Conservation (phyloP, 2,888 invertebrate species). For the Thereva unica region DNA sequence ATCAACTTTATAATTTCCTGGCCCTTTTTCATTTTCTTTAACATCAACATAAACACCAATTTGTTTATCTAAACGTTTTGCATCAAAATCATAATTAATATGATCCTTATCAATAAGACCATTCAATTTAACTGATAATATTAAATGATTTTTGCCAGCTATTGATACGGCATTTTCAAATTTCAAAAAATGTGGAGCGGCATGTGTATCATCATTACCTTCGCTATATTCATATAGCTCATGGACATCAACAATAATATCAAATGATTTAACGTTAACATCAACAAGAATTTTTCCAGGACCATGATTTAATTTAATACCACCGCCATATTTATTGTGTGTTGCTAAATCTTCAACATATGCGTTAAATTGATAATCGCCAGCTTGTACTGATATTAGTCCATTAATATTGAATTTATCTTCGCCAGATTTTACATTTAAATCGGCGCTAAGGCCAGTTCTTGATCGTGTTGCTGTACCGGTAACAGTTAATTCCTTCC, state of each 20-base stretch:
- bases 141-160: neutral
- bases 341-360: constrained; percentile 50
- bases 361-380: constrained; percentile 46
- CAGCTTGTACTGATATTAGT: neutral
- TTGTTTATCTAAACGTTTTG: constrained; percentile 64
- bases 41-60: constrained; percentile 60
- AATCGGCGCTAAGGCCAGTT: constrained; percentile 42
- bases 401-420: constrained; percentile 45
- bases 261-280: constrained; percentile 45
- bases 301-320: constrained; percentile 42
- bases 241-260: constrained; percentile 41
- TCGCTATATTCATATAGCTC: constrained; percentile 17
- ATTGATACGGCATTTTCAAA: constrained; percentile 44
- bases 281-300: constrained; percentile 40
- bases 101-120: constrained; percentile 64
- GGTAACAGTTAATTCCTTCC: constrained; percentile 47
- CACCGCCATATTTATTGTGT: constrained; percentile 48
- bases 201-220: neutral
- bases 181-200: constrained; percentile 13
- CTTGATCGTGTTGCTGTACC: constrained; percentile 50
- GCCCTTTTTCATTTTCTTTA: constrained; percentile 55
- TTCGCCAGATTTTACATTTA: constrained; percentile 46
- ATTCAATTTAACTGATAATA: constrained; percentile 55
- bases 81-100: constrained; percentile 63
- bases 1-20: constrained; percentile 62